A percentile compares a stretch with the other conserved stretches of the same genome.
phyloP scores from a whole-genome alignment of 2,113 vertebrate genomes.

The Atlantisia rogersi region DNA sequence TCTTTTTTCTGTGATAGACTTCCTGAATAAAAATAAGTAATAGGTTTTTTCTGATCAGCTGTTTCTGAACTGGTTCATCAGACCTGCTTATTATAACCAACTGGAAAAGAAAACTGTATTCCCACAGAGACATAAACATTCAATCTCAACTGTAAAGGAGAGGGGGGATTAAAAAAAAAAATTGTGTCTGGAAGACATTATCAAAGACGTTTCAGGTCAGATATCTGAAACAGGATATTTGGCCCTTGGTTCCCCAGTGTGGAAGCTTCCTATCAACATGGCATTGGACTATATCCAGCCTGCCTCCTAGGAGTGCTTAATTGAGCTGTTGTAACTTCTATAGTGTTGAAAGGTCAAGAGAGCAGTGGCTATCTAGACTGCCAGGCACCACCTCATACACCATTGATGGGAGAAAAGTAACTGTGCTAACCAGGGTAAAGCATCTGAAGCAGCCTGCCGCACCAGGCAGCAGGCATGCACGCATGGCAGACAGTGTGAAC shows the following conservation, averaged over 20 bases:
- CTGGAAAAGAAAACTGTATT: not conserved
- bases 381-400: not conserved
- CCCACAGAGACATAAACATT: not conserved
- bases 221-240: not conserved
- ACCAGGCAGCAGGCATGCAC: not conserved
- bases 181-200: not conserved
- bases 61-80: not conserved
- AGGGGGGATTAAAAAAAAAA: not conserved
- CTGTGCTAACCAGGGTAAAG: not conserved
- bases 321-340: not conserved
- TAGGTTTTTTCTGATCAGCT: not conserved
- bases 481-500: not conserved
- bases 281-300: not conserved
- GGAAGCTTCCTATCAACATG: not conserved
- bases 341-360: constrained; percentile 16
- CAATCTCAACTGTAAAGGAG: not conserved
- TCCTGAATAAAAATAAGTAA: not conserved
- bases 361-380: not conserved
- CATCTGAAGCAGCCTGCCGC: not conserved
- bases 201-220: not conserved
- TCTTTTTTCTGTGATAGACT: not conserved
- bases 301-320: not conserved
- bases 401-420: not conserved
- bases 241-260: not conserved
- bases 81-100: not conserved